These are phyloP conservation scores for Natator depressus DNA, from an alignment of 2,113 vertebrate species.

Conservation along the genomic window DNA sequence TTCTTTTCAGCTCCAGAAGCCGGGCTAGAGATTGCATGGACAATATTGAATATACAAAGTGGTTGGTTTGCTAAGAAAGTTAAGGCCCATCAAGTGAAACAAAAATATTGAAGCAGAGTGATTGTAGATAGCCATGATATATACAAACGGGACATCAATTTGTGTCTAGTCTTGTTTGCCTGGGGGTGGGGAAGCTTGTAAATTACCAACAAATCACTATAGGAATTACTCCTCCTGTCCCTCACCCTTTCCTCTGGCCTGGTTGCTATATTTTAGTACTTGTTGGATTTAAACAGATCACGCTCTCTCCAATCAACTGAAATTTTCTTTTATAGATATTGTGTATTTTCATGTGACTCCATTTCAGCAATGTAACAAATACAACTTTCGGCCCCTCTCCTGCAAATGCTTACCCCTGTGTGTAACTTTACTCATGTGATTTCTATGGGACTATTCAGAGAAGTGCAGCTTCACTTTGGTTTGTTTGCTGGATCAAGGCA, in stretches of 20 bases:
- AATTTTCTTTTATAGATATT: not conserved
- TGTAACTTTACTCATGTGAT: not conserved
- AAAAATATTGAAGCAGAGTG: not conserved
- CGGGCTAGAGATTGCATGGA: not conserved
- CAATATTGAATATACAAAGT: not conserved
- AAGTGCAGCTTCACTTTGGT: not conserved
- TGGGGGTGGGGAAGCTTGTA: not conserved
- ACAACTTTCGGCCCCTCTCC: not conserved
- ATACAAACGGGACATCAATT: not conserved
- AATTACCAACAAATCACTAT: not conserved
- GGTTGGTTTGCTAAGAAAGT: not conserved
- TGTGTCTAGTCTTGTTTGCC: not conserved
- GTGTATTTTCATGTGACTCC: not conserved
- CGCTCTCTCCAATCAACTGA: not conserved
- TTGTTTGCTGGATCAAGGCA: slow-evolving; percentile 1
- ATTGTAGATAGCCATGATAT: not conserved
- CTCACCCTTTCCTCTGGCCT: not conserved
- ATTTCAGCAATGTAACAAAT: not conserved
- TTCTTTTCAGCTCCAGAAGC: not conserved
- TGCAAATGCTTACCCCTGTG: not conserved
- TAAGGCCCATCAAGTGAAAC: not conserved
- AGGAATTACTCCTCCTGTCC: not conserved
- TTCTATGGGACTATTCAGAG: not conserved
- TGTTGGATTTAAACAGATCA: not conserved
- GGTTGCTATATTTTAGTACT: not conserved